phyloP scores from a whole-genome alignment of 2,797 vertebrate species.

The Acipenser ruthenus region DNA sequence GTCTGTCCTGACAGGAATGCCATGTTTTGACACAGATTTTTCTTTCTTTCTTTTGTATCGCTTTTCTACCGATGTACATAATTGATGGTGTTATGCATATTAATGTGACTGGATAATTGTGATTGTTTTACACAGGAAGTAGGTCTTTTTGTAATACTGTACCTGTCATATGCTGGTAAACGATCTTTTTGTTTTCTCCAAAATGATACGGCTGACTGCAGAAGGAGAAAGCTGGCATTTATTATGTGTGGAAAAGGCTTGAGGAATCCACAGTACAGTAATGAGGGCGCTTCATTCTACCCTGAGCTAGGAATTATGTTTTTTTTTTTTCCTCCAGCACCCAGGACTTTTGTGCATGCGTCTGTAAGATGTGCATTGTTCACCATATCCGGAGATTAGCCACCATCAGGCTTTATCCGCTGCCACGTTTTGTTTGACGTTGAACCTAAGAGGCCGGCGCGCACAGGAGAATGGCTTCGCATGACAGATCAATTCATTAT shows the following conservation, averaged over 20 bases:
- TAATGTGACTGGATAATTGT: no score
- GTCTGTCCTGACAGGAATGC: no score
- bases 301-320: not conserved
- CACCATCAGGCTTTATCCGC: conserved; percentile 3
- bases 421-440: not conserved
- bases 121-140: no score
- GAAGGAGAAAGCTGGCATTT: conserved; percentile 35
- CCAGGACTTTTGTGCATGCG: not conserved
- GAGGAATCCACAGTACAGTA: conserved; percentile 41
- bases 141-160: not conserved
- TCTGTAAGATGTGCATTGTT: conserved; percentile 1
- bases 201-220: conserved; percentile 40
- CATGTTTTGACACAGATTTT: no score
- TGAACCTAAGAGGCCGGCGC: not conserved
- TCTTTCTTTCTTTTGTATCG: no score
- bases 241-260: conserved; percentile 52
- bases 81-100: no score
- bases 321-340: conserved; percentile 23
- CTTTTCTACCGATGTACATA: no score
- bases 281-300: conserved; percentile 42
- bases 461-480: not conserved
- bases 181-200: conserved; percentile 42
- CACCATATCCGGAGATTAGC: not conserved
- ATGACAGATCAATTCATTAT: conserved; percentile 8
- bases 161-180: not conserved